Percentiles rank a stretch among this genome's conserved stretches.
Evolutionary conservation across 2,888 invertebrate species (phyloP).

Genomic region (Dione juno): DNA sequence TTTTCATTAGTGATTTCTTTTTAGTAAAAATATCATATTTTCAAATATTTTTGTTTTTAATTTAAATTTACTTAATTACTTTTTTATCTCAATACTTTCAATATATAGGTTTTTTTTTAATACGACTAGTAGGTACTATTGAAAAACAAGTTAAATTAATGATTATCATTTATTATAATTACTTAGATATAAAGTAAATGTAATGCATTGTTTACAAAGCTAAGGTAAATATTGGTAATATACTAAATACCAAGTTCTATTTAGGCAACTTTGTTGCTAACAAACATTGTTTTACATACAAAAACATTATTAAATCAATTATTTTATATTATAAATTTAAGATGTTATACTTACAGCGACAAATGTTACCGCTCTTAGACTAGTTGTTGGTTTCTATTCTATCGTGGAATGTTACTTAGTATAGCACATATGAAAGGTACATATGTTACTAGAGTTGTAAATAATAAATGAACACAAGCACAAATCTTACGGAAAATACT

Average conservation of each 20-base stretch:
- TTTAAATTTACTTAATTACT: too few relatives aligned
- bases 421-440: slow-evolving; percentile 64
- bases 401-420: slow-evolving; percentile 70
- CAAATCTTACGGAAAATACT: slow-evolving; percentile 58
- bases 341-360: slow-evolving; percentile 59
- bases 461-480: slow-evolving; percentile 64
- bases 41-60: too few relatives aligned
- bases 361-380: slow-evolving; percentile 69
- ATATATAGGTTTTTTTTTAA: background rate
- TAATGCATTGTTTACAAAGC: slow-evolving; percentile 69
- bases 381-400: slow-evolving; percentile 73
- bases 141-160: slow-evolving; percentile 31
- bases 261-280: slow-evolving; percentile 70
- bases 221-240: slow-evolving; percentile 59
- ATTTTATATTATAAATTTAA: slow-evolving; percentile 48
- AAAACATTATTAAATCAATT: slow-evolving; percentile 35
- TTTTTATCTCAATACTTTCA: too few relatives aligned
- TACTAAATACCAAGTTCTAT: slow-evolving; percentile 55
- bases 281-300: slow-evolving; percentile 54
- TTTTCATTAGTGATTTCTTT: background rate
- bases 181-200: slow-evolving; percentile 53
- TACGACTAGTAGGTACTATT: background rate
- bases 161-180: slow-evolving; percentile 58
- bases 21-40: background rate
- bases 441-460: slow-evolving; percentile 59